A percentile compares a stretch with the other conserved stretches of the same genome.
Conservation (phyloP, 2,888 invertebrate species). For the Crepidodera aurea region DNA sequence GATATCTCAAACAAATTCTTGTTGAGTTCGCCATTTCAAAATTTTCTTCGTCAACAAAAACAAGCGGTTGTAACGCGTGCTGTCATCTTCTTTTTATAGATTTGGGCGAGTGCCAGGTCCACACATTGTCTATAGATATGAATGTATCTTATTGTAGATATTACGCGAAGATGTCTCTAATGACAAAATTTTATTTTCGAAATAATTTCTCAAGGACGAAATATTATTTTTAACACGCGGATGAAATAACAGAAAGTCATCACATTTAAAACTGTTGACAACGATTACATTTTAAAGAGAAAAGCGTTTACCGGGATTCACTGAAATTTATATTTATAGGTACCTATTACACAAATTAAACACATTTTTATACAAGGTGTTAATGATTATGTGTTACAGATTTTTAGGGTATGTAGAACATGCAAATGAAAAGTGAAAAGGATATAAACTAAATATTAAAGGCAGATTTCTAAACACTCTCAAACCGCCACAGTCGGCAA, state of each 20-base stretch:
- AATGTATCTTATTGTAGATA: conserved; percentile 27
- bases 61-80: conserved; percentile 27
- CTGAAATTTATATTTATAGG: neutral
- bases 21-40: conserved; percentile 19
- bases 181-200: conserved; percentile 23
- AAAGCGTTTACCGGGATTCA: conserved; percentile 9
- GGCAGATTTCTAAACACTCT: too few species aligned
- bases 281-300: conserved; percentile 5
- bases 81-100: conserved; percentile 38
- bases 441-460: too few species aligned
- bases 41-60: conserved; percentile 32
- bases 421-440: too few species aligned
- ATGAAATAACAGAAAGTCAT: conserved; percentile 1
- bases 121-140: conserved; percentile 26
- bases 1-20: conserved; percentile 21
- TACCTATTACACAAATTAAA: too few species aligned
- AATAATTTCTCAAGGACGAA: conserved; percentile 23
- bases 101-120: conserved; percentile 30
- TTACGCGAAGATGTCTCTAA: conserved; percentile 28
- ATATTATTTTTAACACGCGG: conserved; percentile 19
- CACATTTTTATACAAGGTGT: too few species aligned
- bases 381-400: too few species aligned
- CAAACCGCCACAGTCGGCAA: too few species aligned
- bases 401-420: too few species aligned
- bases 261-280: conserved; percentile 15